Percentiles rank a stretch among this genome's conserved stretches.
Evolutionary conservation across 2,888 invertebrate species (phyloP).

Genomic region (Cephus spinipes): DNA sequence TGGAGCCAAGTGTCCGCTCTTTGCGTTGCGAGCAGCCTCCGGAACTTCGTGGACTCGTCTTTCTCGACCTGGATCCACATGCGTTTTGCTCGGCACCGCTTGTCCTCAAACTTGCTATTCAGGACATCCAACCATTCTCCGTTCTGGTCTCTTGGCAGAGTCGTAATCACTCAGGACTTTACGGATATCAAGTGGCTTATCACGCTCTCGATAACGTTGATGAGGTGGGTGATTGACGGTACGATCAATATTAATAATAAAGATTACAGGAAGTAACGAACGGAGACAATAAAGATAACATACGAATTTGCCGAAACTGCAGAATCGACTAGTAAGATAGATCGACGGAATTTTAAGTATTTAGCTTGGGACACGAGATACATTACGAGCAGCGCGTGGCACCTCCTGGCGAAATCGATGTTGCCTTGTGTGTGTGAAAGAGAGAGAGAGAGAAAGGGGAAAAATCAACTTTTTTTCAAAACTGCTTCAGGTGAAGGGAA

Average conservation of each 20-base stretch:
- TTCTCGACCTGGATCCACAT: conserved; percentile 82
- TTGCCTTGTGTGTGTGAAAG: no score
- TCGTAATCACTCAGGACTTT: conserved; percentile 86
- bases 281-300: no score
- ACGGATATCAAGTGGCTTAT: conserved; percentile 89
- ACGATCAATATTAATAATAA: no score
- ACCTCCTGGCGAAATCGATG: no score
- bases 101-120: conserved; percentile 86
- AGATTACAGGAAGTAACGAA: neutral
- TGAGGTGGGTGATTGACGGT: conserved; percentile 65
- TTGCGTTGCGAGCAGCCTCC: conserved; percentile 87
- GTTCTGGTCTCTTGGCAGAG: conserved; percentile 92
- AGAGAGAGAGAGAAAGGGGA: no score
- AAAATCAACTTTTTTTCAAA: no score
- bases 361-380: no score
- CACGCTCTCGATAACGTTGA: conserved; percentile 76
- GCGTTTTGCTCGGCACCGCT: conserved; percentile 88
- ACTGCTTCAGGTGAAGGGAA: conserved; percentile 78
- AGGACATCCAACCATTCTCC: conserved; percentile 89
- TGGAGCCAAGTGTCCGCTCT: conserved; percentile 48
- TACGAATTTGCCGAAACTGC: no score
- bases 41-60: conserved; percentile 79
- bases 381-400: no score
- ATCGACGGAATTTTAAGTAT: no score
- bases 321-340: no score